phyloP scores from a whole-genome alignment of 2,797 vertebrate species.

The Centropyge bicolor region DNA sequence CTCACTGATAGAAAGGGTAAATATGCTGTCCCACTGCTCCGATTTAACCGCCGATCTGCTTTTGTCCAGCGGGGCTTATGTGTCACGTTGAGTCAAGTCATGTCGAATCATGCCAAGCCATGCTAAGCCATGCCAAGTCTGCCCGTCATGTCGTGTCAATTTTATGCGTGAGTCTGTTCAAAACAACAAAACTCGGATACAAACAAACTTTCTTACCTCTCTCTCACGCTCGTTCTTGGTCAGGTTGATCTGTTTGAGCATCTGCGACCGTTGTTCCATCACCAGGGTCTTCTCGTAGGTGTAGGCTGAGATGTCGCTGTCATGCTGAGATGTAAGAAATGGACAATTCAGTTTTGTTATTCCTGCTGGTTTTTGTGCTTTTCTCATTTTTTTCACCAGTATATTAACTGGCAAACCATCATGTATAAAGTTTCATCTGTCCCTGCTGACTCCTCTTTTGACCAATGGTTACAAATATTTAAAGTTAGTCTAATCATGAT shows the following conservation, averaged over 20 bases:
- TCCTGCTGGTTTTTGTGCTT: background rate
- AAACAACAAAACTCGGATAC: conserved; percentile 27
- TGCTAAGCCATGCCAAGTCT: conserved; percentile 30
- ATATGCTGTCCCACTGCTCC: conserved; percentile 59
- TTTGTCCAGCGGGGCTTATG: conserved; percentile 57
- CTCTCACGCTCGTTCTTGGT: conserved; percentile 96
- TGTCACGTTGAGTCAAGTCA: conserved; percentile 67
- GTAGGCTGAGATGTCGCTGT: conserved; percentile 97
- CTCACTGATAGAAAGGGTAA: conserved; percentile 51
- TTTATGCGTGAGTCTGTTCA: conserved; percentile 31
- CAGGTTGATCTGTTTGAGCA: conserved; percentile 98
- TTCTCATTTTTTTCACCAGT: background rate
- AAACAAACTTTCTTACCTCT: conserved; percentile 85
- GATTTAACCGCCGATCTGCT: conserved; percentile 43
- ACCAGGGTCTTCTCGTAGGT: conserved; percentile 98
- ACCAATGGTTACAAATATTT: conserved; percentile 3
- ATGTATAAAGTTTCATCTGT: background rate
- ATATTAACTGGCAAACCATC: background rate
- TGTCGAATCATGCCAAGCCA: conserved; percentile 35
- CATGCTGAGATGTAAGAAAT: conserved; percentile 84
- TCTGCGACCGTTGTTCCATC: conserved; percentile 98
- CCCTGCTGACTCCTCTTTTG: background rate
- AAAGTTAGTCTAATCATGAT: background rate
- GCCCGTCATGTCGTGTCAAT: conserved; percentile 58
- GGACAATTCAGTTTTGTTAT: background rate